A percentile compares a stretch with the other conserved stretches of the same genome.
Evolutionary conservation across 2,113 vertebrate species (phyloP).

Genomic region (Dipodomys spectabilis): DNA sequence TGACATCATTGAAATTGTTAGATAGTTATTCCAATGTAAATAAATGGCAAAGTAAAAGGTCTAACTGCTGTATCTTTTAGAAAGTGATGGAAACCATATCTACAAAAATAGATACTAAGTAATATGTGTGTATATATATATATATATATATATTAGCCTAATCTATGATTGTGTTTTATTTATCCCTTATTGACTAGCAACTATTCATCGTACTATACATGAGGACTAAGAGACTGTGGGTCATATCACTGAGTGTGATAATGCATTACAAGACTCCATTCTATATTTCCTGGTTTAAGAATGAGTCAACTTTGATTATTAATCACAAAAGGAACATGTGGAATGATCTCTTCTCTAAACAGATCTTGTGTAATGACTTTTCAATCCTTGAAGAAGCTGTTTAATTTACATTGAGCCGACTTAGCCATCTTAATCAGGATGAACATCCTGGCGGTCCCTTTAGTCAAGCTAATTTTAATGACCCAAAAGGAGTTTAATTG

Average conservation of each 20-base stretch:
- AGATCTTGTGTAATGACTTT: no score
- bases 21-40: not conserved
- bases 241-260: not conserved
- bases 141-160: no score
- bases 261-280: not conserved
- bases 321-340: no score
- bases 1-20: not conserved
- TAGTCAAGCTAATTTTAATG: not conserved
- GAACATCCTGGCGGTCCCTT: no score
- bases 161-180: not conserved
- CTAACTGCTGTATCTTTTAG: not conserved
- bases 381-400: not conserved
- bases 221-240: rapidly evolving
- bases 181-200: not conserved
- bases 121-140: no score
- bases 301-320: not conserved
- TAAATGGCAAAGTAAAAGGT: no score
- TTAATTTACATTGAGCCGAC: not conserved
- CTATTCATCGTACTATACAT: not conserved
- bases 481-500: not conserved
- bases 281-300: not conserved
- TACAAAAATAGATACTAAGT: not conserved
- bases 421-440: not conserved
- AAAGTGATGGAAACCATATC: not conserved
- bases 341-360: no score